Evolutionary conservation across 2,113 vertebrate species (phyloP).

Genomic region (human (Homo sapiens)): GRCh38 chr2:6889001-6889500

Average conservation of each 20-base stretch:
- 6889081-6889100: not conserved
- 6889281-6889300: not conserved
- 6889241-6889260: not conserved
- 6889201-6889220: no score
- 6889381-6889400: not conserved
- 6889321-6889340: accelerated
- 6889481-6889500: not conserved
- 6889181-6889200: not conserved
- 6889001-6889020: no score
- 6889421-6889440: not conserved
- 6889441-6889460: not conserved
- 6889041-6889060: not conserved
- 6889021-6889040: accelerated
- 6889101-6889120: not conserved
- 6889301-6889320: not conserved
- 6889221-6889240: not conserved
- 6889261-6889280: not conserved
- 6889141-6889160: not conserved
- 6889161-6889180: no score
- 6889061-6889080: not conserved
- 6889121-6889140: no score
- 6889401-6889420: no score
- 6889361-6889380: no score
- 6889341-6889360: accelerated
- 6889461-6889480: not conserved